Evolutionary conservation across 1,140 invertebrate genomes (phyloP).

Genomic region (Ephestia elutella): DNA sequence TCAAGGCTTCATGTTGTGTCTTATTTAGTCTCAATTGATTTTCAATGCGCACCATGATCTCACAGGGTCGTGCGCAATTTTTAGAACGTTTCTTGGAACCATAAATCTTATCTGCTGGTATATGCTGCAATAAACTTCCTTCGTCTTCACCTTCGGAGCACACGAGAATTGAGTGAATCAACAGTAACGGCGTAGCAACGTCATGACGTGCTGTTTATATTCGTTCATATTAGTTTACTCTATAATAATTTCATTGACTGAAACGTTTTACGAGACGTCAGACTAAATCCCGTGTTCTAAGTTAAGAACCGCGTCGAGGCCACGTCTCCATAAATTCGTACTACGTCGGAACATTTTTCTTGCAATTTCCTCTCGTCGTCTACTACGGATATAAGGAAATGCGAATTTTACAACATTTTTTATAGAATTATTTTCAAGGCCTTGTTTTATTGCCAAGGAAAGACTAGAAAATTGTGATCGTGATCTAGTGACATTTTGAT

Average conservation of each 20-base stretch:
- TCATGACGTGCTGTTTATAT: slow-evolving; percentile 57
- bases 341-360: slow-evolving; percentile 1
- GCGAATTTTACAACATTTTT: not conserved
- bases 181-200: slow-evolving; percentile 50
- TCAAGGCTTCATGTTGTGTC: not conserved
- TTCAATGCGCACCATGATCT: not conserved
- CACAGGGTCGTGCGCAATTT: slow-evolving; percentile 37
- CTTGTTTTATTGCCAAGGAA: too few relatives aligned
- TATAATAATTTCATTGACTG: slow-evolving; percentile 68
- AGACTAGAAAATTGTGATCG: not conserved
- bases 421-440: not conserved
- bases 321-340: not conserved
- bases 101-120: slow-evolving; percentile 61
- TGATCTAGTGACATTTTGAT: not conserved
- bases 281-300: slow-evolving; percentile 11
- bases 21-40: not conserved
- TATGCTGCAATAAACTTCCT: slow-evolving; percentile 64
- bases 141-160: slow-evolving; percentile 52
- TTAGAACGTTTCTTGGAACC: slow-evolving; percentile 53
- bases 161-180: slow-evolving; percentile 51
- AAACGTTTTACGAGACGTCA: slow-evolving; percentile 42
- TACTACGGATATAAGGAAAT: not conserved
- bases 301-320: not conserved
- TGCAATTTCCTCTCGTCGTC: not conserved
- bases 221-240: slow-evolving; percentile 56